A percentile compares a stretch with the other conserved stretches of the same genome.
phyloP scores from a whole-genome alignment of 1,140 invertebrate species.

The Anastatus disparis region DNA sequence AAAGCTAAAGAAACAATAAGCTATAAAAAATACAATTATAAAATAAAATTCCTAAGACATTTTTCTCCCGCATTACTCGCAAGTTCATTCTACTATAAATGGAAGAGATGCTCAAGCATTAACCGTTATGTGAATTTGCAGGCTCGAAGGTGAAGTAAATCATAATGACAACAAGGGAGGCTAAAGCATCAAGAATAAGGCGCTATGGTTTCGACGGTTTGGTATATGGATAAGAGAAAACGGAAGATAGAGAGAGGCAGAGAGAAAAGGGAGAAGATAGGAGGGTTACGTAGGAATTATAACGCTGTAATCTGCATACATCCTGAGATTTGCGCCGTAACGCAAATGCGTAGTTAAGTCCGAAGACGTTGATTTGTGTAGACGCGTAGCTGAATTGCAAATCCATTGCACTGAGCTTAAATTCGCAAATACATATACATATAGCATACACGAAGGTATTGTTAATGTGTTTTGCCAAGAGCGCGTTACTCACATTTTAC shows the following conservation, averaged over 20 bases:
- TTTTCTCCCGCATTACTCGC: not conserved
- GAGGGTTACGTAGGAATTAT: constrained; percentile 28
- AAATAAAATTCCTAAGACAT: not conserved
- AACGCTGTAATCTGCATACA: constrained; percentile 36
- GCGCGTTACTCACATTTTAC: too few relatives aligned
- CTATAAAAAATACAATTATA: not conserved
- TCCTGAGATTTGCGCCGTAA: constrained; percentile 19
- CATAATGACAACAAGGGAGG: constrained; percentile 3
- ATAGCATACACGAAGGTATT: not conserved
- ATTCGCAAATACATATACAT: too few relatives aligned
- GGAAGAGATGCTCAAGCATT: not conserved
- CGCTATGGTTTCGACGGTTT: too few relatives aligned
- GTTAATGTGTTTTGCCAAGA: not conserved
- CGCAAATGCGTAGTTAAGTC: constrained; percentile 10
- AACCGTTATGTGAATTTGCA: not conserved
- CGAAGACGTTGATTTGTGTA: constrained; percentile 38
- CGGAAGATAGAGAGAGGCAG: too few relatives aligned
- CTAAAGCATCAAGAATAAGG: too few relatives aligned
- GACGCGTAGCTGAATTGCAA: constrained; percentile 31
- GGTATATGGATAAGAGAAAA: too few relatives aligned
- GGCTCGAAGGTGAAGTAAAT: constrained; percentile 4
- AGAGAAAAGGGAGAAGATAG: too few relatives aligned
- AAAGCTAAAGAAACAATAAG: constrained; percentile 10
- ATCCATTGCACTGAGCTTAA: constrained; percentile 18
- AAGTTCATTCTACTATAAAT: not conserved